Base-by-base conservation (phyloP, 1,140 invertebrate species). In the Drosophila watanabei region DNA sequence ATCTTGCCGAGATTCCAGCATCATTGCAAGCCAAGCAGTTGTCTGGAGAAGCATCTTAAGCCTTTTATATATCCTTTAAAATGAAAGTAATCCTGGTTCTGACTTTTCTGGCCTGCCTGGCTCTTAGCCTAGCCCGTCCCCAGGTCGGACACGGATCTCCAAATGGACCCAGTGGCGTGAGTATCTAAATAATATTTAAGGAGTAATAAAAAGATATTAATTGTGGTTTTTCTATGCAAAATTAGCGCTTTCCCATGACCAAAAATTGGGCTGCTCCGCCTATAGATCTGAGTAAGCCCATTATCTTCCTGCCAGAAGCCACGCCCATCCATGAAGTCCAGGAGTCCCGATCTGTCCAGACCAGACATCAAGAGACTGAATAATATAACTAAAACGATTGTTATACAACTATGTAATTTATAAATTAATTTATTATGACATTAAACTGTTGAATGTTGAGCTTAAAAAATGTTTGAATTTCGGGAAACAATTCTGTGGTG, bases 271-370 rank as follows among this genome's bases (percentile, higher is more conserved):
- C 87, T 5, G 16, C 64, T 18, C 88, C 83, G 0, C 87, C 87
- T 1, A 49, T 84, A 2, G 80, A 91, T 37, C 37, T 91, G 33
- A 63, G 69, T 2, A 64, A 66, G 28, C 80, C 82, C 6, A 39
- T 76, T 49, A 57, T 91, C 0, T 56, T 79, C 5, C 49, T 91
- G 45, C 87, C 65, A 2, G 70, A 75, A 33, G 83, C 88, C 37
- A 91, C 77, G 16, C 87, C 87, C 46, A 81, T 91, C n/a, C 54
- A 56, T 8, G 87, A 91, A 37, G 60, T 73, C 13, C 87, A 91
- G 32, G 87, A 91, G n/a, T 71, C 79, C 0, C 58, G 30, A 35
- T 33, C 9, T 41, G 32, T 57, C 10, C 39, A 48, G 5, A 56
- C 33, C 28, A 69, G 18, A 45, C 35, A 16, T 24, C 32, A 24